Evolutionary conservation across 2,888 invertebrate species (phyloP), one percentile per base, ranked within the genome.

Genomic region (Sinelater perroti): DNA sequence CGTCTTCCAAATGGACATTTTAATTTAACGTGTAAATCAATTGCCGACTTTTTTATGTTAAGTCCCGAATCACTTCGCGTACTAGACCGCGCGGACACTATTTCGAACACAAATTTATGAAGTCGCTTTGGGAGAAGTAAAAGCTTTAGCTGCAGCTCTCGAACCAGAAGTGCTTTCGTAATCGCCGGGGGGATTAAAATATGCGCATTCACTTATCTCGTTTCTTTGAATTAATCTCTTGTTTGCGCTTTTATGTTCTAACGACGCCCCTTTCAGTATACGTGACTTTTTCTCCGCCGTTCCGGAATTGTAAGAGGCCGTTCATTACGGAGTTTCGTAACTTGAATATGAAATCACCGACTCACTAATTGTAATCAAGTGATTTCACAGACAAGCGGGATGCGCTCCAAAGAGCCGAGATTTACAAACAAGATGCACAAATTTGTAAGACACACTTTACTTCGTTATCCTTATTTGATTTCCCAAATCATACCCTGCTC

Each of bases 321-420:
- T 45, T 60, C 52, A 35, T 60, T 54, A 52, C 40, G 35, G 38
- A 28, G 53, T 53, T 40, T 45, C 30, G 20, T 44, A 33, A 50
- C 51, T 42, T 69, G 70, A 69, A 69, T 70, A 65, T 65, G 67
- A 68, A 69, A 70, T 70, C 70, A 69, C 61, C 64, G 65, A 65
- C 67, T 65, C 66, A 53, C 61, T 66, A 67, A 70, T 70, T 70
- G 65, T 65, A 69, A 70, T 68, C 68, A 67, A 65, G 67, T 68
- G 68, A 69, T 70, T 66, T 65, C 62, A 46, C 61, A 57, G 52
- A 61, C 61, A 57, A 62, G 44, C 40, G 40, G 33, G 33, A 21
- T 17, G 3, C 28, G 18, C 8, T 13, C 5, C 33, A 31, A 16
- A 33, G 35, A 52, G 24, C 52, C 42, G 40, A 52, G 40, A 52